These are phyloP conservation scores for Muntiacus muntjak DNA, from an alignment of 2,113 vertebrate species.

Conservation along the genomic window DNA sequence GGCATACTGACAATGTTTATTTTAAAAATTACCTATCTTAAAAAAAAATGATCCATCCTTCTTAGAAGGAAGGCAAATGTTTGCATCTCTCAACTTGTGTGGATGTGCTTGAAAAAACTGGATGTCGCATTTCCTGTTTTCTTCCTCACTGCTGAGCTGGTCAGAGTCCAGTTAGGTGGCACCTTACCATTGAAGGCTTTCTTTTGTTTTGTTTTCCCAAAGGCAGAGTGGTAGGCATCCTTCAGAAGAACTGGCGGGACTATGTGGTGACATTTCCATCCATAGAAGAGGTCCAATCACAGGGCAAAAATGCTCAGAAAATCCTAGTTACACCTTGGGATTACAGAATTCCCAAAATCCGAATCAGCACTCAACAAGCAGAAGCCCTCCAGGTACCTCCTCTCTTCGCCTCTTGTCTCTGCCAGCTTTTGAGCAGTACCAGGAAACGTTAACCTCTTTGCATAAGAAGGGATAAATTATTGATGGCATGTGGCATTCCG, in stretches of 20 bases:
- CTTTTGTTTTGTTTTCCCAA: conserved; percentile 38
- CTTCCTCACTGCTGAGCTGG: background rate
- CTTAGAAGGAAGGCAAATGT: background rate
- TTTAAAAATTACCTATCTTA: background rate
- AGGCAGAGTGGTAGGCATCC: conserved; percentile 92
- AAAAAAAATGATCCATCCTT: background rate
- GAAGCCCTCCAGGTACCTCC: conserved; percentile 89
- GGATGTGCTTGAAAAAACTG: background rate
- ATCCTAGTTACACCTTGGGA: conserved; percentile 94
- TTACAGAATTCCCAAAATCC: conserved; percentile 93
- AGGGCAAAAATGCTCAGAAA: conserved; percentile 89
- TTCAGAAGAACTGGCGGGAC: conserved; percentile 97
- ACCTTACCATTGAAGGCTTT: background rate
- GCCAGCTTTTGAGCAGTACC: background rate
- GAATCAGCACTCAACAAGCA: conserved; percentile 95
- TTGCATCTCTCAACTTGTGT: background rate
- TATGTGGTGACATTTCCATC: conserved; percentile 95
- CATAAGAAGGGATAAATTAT: conserved; percentile 47
- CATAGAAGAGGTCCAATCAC: conserved; percentile 88
- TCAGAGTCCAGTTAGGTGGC: background rate
- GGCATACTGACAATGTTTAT: background rate
- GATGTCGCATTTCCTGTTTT: background rate
- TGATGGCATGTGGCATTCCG: background rate
- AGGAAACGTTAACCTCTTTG: background rate
- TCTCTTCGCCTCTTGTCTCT: background rate